Evolutionary conservation across 2,113 vertebrate species (phyloP).

Genomic region (Calidris pugnax): DNA sequence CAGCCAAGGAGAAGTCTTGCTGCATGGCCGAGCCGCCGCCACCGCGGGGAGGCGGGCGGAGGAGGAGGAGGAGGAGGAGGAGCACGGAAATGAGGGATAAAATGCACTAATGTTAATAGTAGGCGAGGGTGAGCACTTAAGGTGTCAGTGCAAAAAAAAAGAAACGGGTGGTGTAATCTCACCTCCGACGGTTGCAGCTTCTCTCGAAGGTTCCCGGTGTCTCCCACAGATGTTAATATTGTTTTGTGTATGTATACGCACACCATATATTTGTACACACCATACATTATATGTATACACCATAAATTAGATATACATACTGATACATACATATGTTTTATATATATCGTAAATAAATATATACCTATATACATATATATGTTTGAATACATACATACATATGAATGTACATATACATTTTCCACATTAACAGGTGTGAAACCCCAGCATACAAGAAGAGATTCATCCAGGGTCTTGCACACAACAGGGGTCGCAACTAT

Average conservation of each 20-base stretch:
- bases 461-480: neutral
- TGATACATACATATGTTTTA: neutral
- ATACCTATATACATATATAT: neutral
- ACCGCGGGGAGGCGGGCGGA: neutral
- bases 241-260: neutral
- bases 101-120: neutral
- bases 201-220: neutral
- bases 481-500: neutral
- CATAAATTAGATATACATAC: neutral
- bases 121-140: neutral
- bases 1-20: neutral
- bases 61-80: neutral
- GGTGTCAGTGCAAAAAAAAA: neutral
- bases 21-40: neutral
- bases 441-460: neutral
- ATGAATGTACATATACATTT: neutral
- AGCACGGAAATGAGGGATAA: neutral
- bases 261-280: too few species aligned
- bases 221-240: neutral
- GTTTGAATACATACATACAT: neutral
- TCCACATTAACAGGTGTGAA: neutral
- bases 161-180: neutral
- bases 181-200: neutral
- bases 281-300: neutral
- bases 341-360: too few species aligned